Base-by-base conservation (phyloP, 2,888 invertebrate genomes). In the Eupithecia inturbata region DNA sequence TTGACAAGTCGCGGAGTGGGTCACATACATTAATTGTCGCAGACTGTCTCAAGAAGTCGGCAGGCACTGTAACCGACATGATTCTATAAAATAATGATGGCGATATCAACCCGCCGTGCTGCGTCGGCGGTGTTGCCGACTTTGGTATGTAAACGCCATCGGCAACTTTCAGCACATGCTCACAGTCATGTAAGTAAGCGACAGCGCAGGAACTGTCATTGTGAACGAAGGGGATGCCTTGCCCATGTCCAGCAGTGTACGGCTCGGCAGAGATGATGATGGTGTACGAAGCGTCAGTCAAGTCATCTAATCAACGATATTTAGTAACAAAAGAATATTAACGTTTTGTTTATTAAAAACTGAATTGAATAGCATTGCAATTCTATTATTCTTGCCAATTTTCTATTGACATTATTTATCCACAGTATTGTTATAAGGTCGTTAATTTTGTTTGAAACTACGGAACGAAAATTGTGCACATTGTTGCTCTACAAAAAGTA, bases 371-470 rank as follows among this genome's bases (percentile, higher is more conserved):
- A 60, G 28, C 28, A 60, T 60, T 60, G 60, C 60, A 28, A 60
- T 60, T 60, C 60, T 60, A 60, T 28, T 60, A 60, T 28, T 60
- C 28, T 26, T 60, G 60, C 14, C 28, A 60, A 60, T 60, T 28
- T 28, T 5, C 6, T 9, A 49, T 9, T 53, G 7, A 10, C 7
- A 53, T 12, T 36, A 60, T 16, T 1, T 26, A 28, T 16, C 16
- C 7, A 60, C 14, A 60, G 6, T 28, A 60, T 60, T 60, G 26
- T 19, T 19, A 6, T 49, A 49, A 49, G 45, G 16, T 6, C 45
- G 45, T 6, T n/a, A n/a, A 5, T 2, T 41, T 41, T 41, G 36
- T 36, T 1, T 36, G 36, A n/a, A n/a, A n/a, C n/a, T n/a, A n/a
- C n/a, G n/a, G n/a, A n/a, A n/a, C n/a, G n/a, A n/a, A n/a, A n/a